Evolutionary conservation across 2,113 vertebrate species (phyloP).

Genomic region (Tor tambroides): DNA sequence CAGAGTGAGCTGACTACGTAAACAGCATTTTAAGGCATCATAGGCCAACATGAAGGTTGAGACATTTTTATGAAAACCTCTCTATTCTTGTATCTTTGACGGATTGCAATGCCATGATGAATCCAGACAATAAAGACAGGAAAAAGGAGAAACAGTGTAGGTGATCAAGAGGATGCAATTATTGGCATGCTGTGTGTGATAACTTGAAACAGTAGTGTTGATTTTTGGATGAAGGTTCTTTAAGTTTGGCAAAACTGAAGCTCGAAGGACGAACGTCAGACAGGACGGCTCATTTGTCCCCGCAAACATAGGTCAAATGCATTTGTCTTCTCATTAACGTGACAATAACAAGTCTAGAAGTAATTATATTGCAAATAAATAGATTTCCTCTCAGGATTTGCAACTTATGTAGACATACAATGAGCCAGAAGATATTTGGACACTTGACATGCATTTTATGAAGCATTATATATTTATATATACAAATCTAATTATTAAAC

Average conservation of each 20-base stretch:
- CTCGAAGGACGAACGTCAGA: background rate
- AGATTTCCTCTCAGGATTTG: background rate
- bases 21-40: background rate
- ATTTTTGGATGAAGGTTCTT: slow-evolving; percentile 4
- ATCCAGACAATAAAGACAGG: background rate
- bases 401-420: background rate
- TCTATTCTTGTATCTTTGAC: background rate
- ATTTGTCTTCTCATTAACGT: background rate
- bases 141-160: background rate
- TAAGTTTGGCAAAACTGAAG: slow-evolving; percentile 28
- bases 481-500: background rate
- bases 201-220: background rate
- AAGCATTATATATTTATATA: background rate
- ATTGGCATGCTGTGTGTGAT: background rate
- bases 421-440: background rate
- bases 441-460: background rate
- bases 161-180: background rate
- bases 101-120: background rate
- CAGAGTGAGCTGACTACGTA: background rate
- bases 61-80: background rate
- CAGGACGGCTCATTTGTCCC: background rate
- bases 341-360: background rate
- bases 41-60: background rate
- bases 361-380: slow-evolving; percentile 2
- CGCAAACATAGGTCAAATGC: background rate